Evolutionary conservation across 2,797 vertebrate genomes (phyloP), one percentile per base, ranked within the genome.

Genomic region (Geotrypetes seraphini): DNA sequence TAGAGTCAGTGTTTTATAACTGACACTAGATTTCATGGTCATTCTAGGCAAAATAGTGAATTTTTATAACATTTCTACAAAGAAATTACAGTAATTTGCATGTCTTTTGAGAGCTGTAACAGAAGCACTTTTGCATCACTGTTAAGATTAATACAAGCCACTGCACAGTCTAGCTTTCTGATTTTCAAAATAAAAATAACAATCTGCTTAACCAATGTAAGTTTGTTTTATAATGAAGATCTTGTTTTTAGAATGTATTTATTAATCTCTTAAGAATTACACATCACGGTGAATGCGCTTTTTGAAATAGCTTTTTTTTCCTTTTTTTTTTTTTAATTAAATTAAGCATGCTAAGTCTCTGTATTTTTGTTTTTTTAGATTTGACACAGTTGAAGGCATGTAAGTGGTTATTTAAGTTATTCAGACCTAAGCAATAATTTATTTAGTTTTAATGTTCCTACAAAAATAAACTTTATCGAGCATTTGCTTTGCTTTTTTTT

Each of bases 351-450:
- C 66, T 85, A 78, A 90, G 79, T 84, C 60, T 83, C 53, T 87
- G 68, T 84, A 48, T 79, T 79, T 85, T 81, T 74, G 58, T 66
- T 79, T 70, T 90, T 92, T 83, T 92, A 94, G 90, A 91, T 74
- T 55, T 86, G 88, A 91, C 75, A 84, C 87, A 78, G 84, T 86
- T 87, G 88, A 94, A 79, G 86, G 89, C 88, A 92, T 92, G 87
- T 94, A 95, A 92, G 88, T 90, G 87, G 75, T 85, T 60, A 66
- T 84, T 84, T 84, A 57, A n/a, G 63, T 79, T 73, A 63, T 73
- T 81, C 57, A 71, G 35, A 67, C 24, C 49, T 54, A 43, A 30
- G 52, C n/a, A n/a, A n/a, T 29, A 60, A 47, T 39, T 52, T 47
- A 10, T 57, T 45, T 55, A 57, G 58, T 17, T 60, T 65, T 22